Conservation (phyloP, 2,888 invertebrate species). For the Lampropteryx suffumata region DNA sequence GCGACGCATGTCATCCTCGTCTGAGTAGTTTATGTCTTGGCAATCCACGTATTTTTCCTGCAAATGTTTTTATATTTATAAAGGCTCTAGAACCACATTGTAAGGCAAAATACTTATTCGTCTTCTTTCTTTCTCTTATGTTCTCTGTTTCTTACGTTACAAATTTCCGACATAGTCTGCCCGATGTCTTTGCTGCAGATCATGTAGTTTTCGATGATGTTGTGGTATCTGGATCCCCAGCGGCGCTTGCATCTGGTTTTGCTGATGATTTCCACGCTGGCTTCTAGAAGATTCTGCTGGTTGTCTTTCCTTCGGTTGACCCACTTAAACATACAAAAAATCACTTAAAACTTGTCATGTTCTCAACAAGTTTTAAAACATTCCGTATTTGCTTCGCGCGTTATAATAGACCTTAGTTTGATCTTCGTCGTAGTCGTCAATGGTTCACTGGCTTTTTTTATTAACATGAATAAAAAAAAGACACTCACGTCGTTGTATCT, state of each 20-base stretch:
- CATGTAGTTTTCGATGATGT: slow-evolving; percentile 75
- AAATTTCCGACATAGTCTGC: slow-evolving; percentile 72
- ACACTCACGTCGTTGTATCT: slow-evolving; percentile 64
- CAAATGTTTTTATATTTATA: not conserved
- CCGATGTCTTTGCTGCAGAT: slow-evolving; percentile 71
- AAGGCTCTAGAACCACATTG: too few species aligned
- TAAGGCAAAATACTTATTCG: too few species aligned
- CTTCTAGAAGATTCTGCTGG: slow-evolving; percentile 59
- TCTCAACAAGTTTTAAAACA: too few species aligned
- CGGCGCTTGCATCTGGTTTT: slow-evolving; percentile 66
- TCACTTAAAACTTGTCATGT: too few species aligned
- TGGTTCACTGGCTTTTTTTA: too few species aligned
- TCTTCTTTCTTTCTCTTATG: too few species aligned
- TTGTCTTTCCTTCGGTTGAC: slow-evolving; percentile 60
- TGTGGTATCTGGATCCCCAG: slow-evolving; percentile 67
- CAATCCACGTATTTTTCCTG: slow-evolving; percentile 75
- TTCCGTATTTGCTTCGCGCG: too few species aligned
- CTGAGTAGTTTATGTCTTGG: slow-evolving; percentile 67
- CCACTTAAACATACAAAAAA: slow-evolving; percentile 50
- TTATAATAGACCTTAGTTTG: too few species aligned
- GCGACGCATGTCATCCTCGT: slow-evolving; percentile 56
- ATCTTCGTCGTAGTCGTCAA: too few species aligned
- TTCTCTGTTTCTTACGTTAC: slow-evolving; percentile 56
- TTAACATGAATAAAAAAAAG: too few species aligned
- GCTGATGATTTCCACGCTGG: slow-evolving; percentile 60